Percentiles rank a stretch among this genome's conserved stretches.
Evolutionary conservation across 2,113 vertebrate genomes (phyloP).

Genomic region (human (Homo sapiens)): DNA sequence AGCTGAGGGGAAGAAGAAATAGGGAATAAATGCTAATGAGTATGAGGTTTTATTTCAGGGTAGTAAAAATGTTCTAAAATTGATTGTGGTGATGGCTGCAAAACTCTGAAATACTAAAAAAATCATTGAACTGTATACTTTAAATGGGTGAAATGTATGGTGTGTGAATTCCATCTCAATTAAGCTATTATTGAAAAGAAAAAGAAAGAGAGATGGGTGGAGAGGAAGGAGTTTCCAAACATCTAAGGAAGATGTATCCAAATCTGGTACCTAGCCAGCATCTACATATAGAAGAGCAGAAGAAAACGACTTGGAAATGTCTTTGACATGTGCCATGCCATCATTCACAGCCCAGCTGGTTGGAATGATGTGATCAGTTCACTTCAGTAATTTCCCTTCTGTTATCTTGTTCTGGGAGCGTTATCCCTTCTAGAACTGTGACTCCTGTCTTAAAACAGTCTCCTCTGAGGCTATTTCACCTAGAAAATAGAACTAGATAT

Average conservation of each 20-base stretch:
- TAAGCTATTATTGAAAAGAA: neutral
- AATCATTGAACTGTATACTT: neutral
- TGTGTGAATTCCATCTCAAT: neutral
- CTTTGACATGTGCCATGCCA: neutral
- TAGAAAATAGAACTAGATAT: neutral
- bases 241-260: neutral
- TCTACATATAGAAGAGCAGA: neutral
- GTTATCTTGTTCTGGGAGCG: neutral
- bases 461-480: neutral
- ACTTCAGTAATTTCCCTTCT: neutral
- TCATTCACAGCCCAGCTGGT: neutral
- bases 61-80: neutral
- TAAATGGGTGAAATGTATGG: neutral
- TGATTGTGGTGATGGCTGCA: neutral
- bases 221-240: neutral
- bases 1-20: neutral
- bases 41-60: neutral
- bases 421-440: neutral
- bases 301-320: neutral
- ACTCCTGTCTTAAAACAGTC: neutral
- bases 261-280: neutral
- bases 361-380: neutral
- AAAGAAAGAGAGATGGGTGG: no score
- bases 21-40: neutral
- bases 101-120: neutral